These are phyloP conservation scores for Lutjanus campechanus DNA, from an alignment of 2,797 vertebrate species.

Conservation along the genomic window DNA sequence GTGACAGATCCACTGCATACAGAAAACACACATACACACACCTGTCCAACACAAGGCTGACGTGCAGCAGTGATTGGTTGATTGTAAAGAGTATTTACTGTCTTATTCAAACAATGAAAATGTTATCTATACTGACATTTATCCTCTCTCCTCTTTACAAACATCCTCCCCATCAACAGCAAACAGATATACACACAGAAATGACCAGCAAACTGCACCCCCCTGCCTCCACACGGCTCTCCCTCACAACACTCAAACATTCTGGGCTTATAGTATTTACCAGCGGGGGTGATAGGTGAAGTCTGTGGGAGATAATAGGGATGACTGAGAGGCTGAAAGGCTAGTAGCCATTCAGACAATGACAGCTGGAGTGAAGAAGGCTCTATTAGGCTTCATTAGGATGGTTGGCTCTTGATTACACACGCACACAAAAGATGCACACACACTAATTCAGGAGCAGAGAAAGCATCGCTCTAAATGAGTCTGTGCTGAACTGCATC, in stretches of 20 bases:
- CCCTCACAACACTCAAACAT: slow-evolving; percentile 61
- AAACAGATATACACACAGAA: slow-evolving; percentile 41
- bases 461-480: slow-evolving; percentile 26
- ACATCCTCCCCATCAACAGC: slow-evolving; percentile 26
- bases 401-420: slow-evolving; percentile 58
- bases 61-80: neutral
- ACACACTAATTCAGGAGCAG: slow-evolving; percentile 7
- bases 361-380: slow-evolving; percentile 70
- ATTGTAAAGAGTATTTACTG: slow-evolving; percentile 19
- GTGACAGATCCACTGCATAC: slow-evolving; percentile 35
- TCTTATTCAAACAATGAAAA: slow-evolving; percentile 13
- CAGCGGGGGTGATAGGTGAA: slow-evolving; percentile 77
- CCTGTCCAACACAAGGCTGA: slow-evolving; percentile 29
- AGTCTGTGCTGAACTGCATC: slow-evolving; percentile 7
- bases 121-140: slow-evolving; percentile 20
- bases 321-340: slow-evolving; percentile 74
- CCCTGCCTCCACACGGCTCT: neutral
- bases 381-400: slow-evolving; percentile 74
- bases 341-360: slow-evolving; percentile 71
- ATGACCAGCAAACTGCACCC: slow-evolving; percentile 32
- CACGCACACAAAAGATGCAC: slow-evolving; percentile 23
- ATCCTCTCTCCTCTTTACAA: slow-evolving; percentile 19
- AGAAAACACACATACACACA: slow-evolving; percentile 35
- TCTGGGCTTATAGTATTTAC: slow-evolving; percentile 72
- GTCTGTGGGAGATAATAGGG: slow-evolving; percentile 76